A percentile compares a stretch with the other conserved stretches of the same genome.
phyloP scores from a whole-genome alignment of 2,797 vertebrate genomes.

The Propithecus perrieri region DNA sequence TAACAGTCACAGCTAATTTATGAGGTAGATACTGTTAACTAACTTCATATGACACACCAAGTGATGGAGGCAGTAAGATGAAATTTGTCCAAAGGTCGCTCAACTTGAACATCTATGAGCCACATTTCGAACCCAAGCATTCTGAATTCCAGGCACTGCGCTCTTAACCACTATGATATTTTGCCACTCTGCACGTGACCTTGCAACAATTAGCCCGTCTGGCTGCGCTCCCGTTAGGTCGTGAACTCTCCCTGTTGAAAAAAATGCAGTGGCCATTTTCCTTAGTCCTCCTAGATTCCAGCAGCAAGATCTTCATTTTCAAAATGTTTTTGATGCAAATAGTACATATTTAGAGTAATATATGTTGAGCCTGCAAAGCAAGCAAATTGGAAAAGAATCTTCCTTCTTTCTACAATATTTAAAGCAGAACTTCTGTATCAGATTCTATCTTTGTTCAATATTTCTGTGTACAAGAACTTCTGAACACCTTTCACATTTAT shows the following conservation, averaged over 20 bases:
- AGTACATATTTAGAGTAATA: not conserved
- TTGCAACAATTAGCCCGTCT: not conserved
- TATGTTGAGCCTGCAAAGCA: conserved; percentile 7
- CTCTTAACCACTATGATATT: not conserved
- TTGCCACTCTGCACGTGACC: not conserved
- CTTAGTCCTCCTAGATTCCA: not conserved
- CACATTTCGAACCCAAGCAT: not conserved
- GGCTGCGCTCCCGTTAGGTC: not conserved
- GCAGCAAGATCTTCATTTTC: not conserved
- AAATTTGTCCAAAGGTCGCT: not conserved
- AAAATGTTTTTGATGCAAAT: not conserved
- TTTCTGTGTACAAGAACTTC: not conserved
- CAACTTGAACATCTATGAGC: not conserved
- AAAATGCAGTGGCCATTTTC: not conserved
- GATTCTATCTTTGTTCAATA: not conserved
- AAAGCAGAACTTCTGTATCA: not conserved
- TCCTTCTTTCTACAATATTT: conserved; percentile 3
- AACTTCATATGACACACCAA: not conserved
- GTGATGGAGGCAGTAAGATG: not conserved
- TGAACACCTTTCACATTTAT: not conserved
- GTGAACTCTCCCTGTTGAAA: not conserved
- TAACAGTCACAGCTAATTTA: not conserved
- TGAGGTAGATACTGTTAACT: not conserved
- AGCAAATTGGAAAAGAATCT: not conserved
- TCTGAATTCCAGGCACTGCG: not conserved